Base-by-base conservation (phyloP, 2,797 vertebrate species). In the Micromesistius poutassou region DNA sequence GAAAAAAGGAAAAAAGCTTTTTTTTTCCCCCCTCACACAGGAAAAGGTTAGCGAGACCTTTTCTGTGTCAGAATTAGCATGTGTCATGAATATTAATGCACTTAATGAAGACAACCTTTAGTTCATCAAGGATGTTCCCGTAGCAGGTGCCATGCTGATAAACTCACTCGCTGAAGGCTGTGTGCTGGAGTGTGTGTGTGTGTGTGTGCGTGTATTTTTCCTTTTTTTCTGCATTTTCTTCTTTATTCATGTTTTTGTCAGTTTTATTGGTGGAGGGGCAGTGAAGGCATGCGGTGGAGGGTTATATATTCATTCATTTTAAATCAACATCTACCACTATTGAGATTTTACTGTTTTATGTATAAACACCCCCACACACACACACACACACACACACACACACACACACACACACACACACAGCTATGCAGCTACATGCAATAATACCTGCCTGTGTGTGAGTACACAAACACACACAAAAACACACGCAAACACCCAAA, bases 91-190 rank as follows among this genome's bases (percentile, higher is more conserved):
- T 99, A 99, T 98, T 99, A 99, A 99, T 98, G 96, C 93, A 94
- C 97, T 97, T 99, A 99, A 99, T 99, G 97, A 99, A 99, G 97
- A 99, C 97, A 98, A 96, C 97, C 97, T 98, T 98, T 98, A 96
- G 96, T 97, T 97, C 96, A 97, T 97, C 96, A 96, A 95, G 97
- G 98, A 98, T 96, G 96, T 97, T 97, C 96, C 95, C 95, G 96
- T 91, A 97, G 96, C 96, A 97, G 97, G 96, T 97, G 97, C 97
- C 97, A 97, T 95, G 94, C 94, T 96, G 95, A 96, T 94, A 97
- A 96, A 95, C 96, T 96, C 95, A 94, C 94, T 95, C 83, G 85
- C 91, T 94, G 95, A 95, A 94, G 94, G 93, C 91, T 88, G 85
- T 77, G 75, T 70, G 50, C 50, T 1, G 16, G 50, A 19, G 72